Base-by-base conservation (phyloP, 2,797 vertebrate species). In the Microctenopoma steveboyesi region DNA sequence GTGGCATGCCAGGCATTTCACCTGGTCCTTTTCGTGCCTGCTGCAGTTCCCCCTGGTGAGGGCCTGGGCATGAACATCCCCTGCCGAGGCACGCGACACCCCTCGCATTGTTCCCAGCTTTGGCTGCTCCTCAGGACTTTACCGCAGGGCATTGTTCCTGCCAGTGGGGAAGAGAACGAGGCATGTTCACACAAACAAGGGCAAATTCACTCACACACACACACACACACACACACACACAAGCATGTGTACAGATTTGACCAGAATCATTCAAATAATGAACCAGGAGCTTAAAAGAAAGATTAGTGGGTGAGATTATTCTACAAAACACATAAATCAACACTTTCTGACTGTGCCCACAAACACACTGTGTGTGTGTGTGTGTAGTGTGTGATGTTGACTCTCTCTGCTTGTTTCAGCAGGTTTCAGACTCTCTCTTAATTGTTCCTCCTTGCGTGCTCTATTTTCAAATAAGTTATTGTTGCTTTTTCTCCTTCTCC, bases 1-100 rank as follows among this genome's bases (percentile, higher is more conserved):
- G 43, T 70, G 81, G 76, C 77, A 84, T 77, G 65, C 73, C 64
- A 79, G 64, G 61, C 73, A 87, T 89, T 79, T 88, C 83, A 87
- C 82, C 79, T 89, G 80, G 63, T 84, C 84, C 68, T 58, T 35
- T 52, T 48, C 57, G 33, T 66, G 81, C 64, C 60, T 73, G 69
- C 47, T 43, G 51, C 67, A 35, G 9, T 64, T 53, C 62, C 53
- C 61, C 49, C 51, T 33, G 33, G 67, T 2, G 40, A 78, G 48
- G 59, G 61, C 56, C 61, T 3, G 2, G 53, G 62, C 64, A 73
- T 57, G 71, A 78, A 78, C 55, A 18, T 69, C 65, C 86, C 83
- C 81, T 40, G 75, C 75, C 39, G 79, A 74, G 84, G 79, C 79
- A 79, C 61, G 69, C 47, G 60, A 77, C 50, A 74, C 75, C 86